Base-by-base conservation (phyloP, 2,888 invertebrate genomes). In the Autographa gamma region DNA sequence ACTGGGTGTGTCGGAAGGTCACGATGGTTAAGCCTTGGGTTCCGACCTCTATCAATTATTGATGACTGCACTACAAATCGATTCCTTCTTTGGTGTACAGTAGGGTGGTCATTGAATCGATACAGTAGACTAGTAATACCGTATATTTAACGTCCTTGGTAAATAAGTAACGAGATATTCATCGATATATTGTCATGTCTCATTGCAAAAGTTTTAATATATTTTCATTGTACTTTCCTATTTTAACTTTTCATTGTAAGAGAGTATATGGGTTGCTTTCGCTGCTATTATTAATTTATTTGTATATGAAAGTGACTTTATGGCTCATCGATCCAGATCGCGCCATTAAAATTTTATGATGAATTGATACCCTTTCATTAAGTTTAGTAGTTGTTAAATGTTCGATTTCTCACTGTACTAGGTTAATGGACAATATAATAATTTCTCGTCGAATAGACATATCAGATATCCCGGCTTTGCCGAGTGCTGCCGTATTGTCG, bases 21-120 rank as follows among this genome's bases (percentile, higher is more conserved):
- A 59, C 11, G 19, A 58, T 52, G 74, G 71, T 16, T 64, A 59
- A 14, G 34, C 60, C 52, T 60, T 59, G 56, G 56, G 66, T 60
- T 66, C 61, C 59, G 25, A 69, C 54, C 66, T 58, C 60, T 18
- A 16, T 81, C 72, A 79, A 79, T 81, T 74, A 81, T 81, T 78
- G 52, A 71, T 68, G 67, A 66, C 38, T 63, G 58, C 60, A 59
- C 63, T 56, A 56, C 62, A 43, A 66, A 73, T 63, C 61, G 61
- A 76, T 58, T 62, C 48, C 48, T 80, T 71, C 34, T n/a, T 32
- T 14, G 34, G 9, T 16, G 34, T 56, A 56, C 3, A 31, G 54
- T 60, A 54, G 25, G 60, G 52, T 54, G 16, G 25, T 14, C 13
- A 2, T 43, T 34, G n/a, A 48, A 48, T n/a, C n/a, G 14, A 48